These are phyloP conservation scores for Tapera naevia DNA, from an alignment of 2,797 vertebrate genomes.

Conservation along the genomic window DNA sequence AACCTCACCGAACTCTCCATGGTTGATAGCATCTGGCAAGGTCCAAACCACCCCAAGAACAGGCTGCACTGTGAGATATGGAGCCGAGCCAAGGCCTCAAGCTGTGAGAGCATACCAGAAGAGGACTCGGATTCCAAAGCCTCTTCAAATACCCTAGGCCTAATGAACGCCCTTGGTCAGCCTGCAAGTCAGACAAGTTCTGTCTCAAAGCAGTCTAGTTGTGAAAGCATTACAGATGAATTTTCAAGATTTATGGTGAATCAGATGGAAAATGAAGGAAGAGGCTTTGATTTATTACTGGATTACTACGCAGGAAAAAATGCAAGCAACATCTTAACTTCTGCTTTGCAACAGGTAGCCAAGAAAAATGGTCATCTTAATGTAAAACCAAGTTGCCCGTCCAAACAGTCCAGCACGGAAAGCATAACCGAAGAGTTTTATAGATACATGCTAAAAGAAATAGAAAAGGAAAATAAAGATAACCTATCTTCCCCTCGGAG, in stretches of 20 bases:
- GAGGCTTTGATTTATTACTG: constrained; percentile 92
- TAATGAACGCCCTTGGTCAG: constrained; percentile 85
- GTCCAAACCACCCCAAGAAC: constrained; percentile 82
- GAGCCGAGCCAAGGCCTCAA: constrained; percentile 90
- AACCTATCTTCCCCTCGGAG: constrained; percentile 69
- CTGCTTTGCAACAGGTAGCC: constrained; percentile 90
- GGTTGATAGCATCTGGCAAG: constrained; percentile 88
- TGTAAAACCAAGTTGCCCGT: constrained; percentile 87
- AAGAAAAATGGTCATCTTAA: constrained; percentile 90
- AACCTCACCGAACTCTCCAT: constrained; percentile 90
- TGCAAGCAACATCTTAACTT: constrained; percentile 89
- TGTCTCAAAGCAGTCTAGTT: constrained; percentile 97
- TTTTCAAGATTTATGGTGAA: constrained; percentile 98
- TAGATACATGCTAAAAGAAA: constrained; percentile 92
- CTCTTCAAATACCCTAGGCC: constrained; percentile 82
- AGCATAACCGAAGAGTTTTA: constrained; percentile 99
- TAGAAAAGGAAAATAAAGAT: constrained; percentile 91
- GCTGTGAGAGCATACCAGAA: constrained; percentile 97
- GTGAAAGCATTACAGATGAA: constrained; percentile 98
- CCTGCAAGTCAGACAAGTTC: constrained; percentile 93
- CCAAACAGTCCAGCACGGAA: constrained; percentile 98
- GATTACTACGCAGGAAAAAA: constrained; percentile 98
- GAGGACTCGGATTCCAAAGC: constrained; percentile 84
- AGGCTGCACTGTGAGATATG: constrained; percentile 90
- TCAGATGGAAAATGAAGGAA: constrained; percentile 97